Base-by-base conservation (phyloP, 2,888 invertebrate genomes). In the Acrobasis repandana region DNA sequence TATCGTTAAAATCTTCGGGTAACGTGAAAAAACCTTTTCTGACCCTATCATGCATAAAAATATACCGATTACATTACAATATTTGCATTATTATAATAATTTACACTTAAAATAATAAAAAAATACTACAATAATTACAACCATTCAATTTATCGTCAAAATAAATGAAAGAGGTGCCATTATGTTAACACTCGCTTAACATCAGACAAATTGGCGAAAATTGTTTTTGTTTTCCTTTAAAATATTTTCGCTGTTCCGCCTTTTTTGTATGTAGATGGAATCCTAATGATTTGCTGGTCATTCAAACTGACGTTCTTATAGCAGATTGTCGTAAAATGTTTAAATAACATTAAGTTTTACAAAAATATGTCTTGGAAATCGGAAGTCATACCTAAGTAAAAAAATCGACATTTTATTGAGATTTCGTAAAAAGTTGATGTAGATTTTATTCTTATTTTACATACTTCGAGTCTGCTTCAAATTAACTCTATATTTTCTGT, bases 261-360 rank as follows among this genome's bases (percentile, higher is more conserved):
- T 18, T 15, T n/a, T 48, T 48, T 48, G 48, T 16, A 48, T 48
- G 48, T 18, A 48, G 48, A 48, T 48, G 48, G 48, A 6, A 16
- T 48, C 9, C 9, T 48, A 48, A 48, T 48, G 48, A 16, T 48
- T 48, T 48, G 48, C 18, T 48, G 16, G 48, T 48, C 48, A 16
- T 15, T 48, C 48, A 48, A 48, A 48, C 14, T 46, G 4, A 16
- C 6, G 48, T 48, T 48, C 9, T 4, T 16, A 47, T 48, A 10
- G 48, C 0, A 16, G 15, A 16, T 15, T 48, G 15, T 48, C 9
- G 16, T 18, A 15, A 9, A 48, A 48, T 15, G 11, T 38, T 2
- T 38, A 38, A 38, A 14, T 8, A 38, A 38, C 38, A 6, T 28
- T 1, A 28, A 28, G 28, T 28, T 28, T 28, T 28, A 1, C 8